Evolutionary conservation across 2,113 vertebrate genomes (phyloP), one percentile per base, ranked within the genome.

Genomic region (Syngnathus scovelli): DNA sequence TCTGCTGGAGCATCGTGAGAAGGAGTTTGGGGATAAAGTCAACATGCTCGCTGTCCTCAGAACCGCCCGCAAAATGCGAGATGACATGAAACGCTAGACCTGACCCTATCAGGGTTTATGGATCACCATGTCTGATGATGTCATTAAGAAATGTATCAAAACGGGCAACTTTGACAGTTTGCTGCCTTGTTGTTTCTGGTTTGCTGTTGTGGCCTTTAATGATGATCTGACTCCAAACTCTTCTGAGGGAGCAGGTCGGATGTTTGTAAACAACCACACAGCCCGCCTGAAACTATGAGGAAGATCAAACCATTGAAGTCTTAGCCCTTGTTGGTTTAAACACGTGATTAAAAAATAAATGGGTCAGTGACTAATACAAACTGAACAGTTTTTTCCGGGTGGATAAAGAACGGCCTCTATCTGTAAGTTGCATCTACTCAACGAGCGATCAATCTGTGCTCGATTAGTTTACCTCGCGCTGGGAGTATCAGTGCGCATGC

Each of bases 21-120:
- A 92, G 67, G 94, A 98, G 87, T 96, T 96, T 89, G 95, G 95
- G 81, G 94, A 98, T 82, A 94, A 93, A 88, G 95, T 94, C 38
- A 92, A 93, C 72, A 86, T 81, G 6, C 64, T 87, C 66, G 85
- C 82, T 39, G 77, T 88, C 0, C 78, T 88, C 51, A 83, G 19
- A 69, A 49, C 85, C 21, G 77, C 77, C 65, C 67, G 83, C 5
- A 78, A 74, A 66, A 79, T 84, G 38, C n/a, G 44, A 64, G 64
- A 80, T 0, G 19, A 66, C 62, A 36, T 55, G 23, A 41, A 61
- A 60, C 66, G 21, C 75, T 81, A 83, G 74, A 68, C 4, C n/a
- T 77, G 74, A 70, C 6, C 18, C 75, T 48, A 66, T 21, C 68
- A 44, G 46, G 13, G 5, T 7, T 70, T 62, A 44, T 59, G 38